Evolutionary conservation across 2,797 vertebrate genomes (phyloP).

Genomic region (Halcyon leucocephala): DNA sequence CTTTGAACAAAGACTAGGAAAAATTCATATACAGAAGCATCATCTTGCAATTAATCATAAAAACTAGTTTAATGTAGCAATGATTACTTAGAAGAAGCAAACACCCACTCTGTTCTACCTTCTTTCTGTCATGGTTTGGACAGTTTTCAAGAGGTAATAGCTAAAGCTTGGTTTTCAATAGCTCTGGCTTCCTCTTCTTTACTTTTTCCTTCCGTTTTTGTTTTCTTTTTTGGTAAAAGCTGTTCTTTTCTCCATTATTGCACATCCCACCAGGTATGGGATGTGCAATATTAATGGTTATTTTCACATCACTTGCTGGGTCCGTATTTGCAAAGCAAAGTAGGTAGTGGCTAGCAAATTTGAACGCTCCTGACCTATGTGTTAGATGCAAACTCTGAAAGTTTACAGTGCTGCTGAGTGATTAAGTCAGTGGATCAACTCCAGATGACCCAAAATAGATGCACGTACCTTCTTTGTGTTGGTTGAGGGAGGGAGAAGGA

Average conservation of each 20-base stretch:
- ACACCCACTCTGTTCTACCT: not conserved
- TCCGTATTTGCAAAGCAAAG: not conserved
- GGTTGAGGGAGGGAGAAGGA: not conserved
- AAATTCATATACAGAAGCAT: not conserved
- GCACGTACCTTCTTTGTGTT: not conserved
- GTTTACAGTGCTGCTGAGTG: not conserved
- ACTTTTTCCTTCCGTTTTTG: not conserved
- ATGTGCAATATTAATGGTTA: not conserved
- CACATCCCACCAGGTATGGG: not conserved
- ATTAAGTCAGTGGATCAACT: not conserved
- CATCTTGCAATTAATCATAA: not conserved
- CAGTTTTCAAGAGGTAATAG: not conserved
- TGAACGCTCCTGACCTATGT: not conserved
- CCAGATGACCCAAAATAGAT: not conserved
- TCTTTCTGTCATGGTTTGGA: not conserved
- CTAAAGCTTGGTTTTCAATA: not conserved
- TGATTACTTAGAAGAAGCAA: not conserved
- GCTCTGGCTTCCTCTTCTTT: not conserved
- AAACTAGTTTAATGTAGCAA: not conserved
- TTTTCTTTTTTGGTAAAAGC: not conserved
- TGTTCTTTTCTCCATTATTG: not conserved
- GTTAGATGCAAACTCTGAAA: not conserved
- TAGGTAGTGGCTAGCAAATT: not conserved
- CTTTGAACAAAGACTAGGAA: not conserved
- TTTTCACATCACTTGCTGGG: not conserved